Percentiles rank a stretch among this genome's conserved stretches.
phyloP scores from a whole-genome alignment of 2,797 vertebrate genomes.

The Fratercula arctica region DNA sequence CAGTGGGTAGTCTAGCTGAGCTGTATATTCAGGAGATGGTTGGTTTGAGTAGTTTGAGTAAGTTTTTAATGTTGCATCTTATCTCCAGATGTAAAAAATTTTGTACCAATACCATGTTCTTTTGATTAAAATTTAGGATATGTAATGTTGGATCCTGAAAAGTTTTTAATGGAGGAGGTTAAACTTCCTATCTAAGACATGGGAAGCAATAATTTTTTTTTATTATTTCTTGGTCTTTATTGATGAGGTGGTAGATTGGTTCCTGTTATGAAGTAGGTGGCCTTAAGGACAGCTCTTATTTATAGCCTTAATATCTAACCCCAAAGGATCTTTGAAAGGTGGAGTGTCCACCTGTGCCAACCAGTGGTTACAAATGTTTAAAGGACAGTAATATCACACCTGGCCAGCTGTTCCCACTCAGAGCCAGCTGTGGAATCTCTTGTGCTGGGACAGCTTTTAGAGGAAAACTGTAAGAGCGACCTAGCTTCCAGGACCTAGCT shows the following conservation, averaged over 20 bases:
- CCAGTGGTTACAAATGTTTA: neutral
- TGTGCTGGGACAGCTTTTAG: neutral
- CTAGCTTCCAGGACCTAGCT: neutral
- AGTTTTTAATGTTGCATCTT: fast-evolving
- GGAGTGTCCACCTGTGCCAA: neutral
- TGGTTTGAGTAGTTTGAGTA: neutral
- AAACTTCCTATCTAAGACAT: neutral
- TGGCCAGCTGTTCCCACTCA: neutral
- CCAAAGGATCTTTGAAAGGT: neutral
- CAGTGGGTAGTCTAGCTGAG: neutral
- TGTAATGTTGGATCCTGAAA: neutral
- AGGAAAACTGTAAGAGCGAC: neutral
- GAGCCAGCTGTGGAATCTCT: neutral
- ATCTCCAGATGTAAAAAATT: neutral
- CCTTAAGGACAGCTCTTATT: neutral
- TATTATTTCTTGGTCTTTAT: neutral
- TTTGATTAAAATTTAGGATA: neutral
- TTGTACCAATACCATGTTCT: neutral
- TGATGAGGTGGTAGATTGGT: neutral
- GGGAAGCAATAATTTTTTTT: neutral
- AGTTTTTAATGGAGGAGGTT: neutral
- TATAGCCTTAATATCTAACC: neutral
- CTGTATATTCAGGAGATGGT: fast-evolving
- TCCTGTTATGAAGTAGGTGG: neutral
- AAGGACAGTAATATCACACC: neutral